Percentiles rank a stretch among this genome's conserved stretches.
phyloP scores from a whole-genome alignment of 2,888 invertebrate genomes.

The Lysandra bellargus region DNA sequence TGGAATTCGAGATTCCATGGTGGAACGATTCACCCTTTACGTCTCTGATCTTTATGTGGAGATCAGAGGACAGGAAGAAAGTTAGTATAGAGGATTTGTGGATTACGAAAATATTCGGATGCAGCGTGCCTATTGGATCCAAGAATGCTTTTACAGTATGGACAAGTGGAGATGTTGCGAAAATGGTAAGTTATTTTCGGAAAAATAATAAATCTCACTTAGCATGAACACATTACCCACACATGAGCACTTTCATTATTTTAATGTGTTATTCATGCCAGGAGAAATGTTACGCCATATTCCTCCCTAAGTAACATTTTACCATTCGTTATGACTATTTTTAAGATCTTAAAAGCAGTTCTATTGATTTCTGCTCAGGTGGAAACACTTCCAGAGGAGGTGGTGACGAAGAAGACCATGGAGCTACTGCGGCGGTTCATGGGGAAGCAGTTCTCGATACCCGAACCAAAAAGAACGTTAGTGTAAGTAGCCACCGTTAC shows the following conservation, averaged over 20 bases:
- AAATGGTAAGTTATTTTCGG: constrained; percentile 37
- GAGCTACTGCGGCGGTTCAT: constrained; percentile 58
- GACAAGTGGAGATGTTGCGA: constrained; percentile 45
- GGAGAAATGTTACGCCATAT: too few species aligned
- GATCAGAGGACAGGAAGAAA: constrained; percentile 41
- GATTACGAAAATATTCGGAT: constrained; percentile 43
- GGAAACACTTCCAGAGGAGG: constrained; percentile 62
- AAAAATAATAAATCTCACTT: background rate
- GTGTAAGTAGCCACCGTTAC: constrained; percentile 47
- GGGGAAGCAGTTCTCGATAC: constrained; percentile 52
- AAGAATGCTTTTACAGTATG: constrained; percentile 44
- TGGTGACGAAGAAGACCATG: constrained; percentile 58
- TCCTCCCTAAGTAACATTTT: too few species aligned
- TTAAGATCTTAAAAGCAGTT: background rate
- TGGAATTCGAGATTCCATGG: constrained; percentile 82
- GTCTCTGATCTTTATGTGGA: constrained; percentile 51
- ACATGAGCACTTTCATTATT: too few species aligned
- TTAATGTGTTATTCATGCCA: too few species aligned
- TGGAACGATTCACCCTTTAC: constrained; percentile 65
- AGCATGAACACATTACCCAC: too few species aligned
- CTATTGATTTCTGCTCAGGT: constrained; percentile 50
- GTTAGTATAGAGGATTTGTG: constrained; percentile 45
- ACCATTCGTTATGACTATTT: background rate
- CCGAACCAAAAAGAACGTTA: constrained; percentile 58
- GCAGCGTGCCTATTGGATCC: constrained; percentile 43